Conservation (phyloP, 2,113 vertebrate genomes). For the Zingel zingel region DNA sequence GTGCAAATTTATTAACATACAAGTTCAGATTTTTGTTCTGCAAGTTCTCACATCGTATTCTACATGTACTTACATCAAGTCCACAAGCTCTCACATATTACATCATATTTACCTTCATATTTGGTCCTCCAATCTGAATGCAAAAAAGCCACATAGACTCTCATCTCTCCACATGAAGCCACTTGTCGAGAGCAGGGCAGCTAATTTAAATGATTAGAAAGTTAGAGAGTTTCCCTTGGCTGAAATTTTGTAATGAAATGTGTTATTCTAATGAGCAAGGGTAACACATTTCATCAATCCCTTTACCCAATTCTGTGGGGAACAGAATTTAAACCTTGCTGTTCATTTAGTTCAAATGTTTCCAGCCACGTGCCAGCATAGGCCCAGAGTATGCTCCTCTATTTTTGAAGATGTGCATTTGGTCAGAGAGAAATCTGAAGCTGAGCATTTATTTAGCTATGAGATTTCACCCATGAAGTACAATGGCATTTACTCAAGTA, state of each 20-base stretch:
- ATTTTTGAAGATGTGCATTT: not conserved
- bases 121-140: not conserved
- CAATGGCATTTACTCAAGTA: not conserved
- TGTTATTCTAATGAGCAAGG: conserved; percentile 69
- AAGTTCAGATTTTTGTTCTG: too few species aligned
- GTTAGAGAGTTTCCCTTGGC: conserved; percentile 24
- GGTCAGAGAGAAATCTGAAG: not conserved
- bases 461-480: not conserved
- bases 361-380: not conserved
- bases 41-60: too few species aligned
- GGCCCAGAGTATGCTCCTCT: not conserved
- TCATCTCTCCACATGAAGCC: conserved; percentile 25
- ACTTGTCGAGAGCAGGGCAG: conserved; percentile 34
- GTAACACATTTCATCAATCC: conserved; percentile 55
- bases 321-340: conserved; percentile 11
- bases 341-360: conserved; percentile 12
- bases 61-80: too few species aligned
- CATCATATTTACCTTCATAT: too few species aligned
- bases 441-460: not conserved
- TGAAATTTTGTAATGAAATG: conserved; percentile 67
- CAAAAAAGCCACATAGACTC: conserved; percentile 13
- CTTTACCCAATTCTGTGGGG: conserved; percentile 24
- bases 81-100: too few species aligned
- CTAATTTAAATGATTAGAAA: conserved; percentile 73
- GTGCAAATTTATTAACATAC: too few species aligned